Evolutionary conservation across 2,113 vertebrate species (phyloP).

Genomic region (Pelecanus crispus): DNA sequence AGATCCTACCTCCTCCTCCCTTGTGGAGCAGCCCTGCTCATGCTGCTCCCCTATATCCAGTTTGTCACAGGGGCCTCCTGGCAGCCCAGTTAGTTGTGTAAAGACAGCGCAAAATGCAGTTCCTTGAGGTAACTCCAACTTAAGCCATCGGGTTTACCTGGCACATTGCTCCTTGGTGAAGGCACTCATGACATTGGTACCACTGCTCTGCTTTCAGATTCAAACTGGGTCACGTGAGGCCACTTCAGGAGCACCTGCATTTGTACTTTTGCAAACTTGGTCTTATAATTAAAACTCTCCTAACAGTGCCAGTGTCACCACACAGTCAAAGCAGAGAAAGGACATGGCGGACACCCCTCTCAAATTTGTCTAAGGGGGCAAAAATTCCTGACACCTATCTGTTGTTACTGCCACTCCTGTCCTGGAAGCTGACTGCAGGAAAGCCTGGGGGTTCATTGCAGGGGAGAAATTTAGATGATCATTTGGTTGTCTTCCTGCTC

Average conservation of each 20-base stretch:
- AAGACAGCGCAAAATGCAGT: background rate
- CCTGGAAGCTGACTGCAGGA: background rate
- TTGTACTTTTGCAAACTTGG: background rate
- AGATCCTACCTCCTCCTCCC: background rate
- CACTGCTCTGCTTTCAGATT: background rate
- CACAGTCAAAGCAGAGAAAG: background rate
- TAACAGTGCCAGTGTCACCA: background rate
- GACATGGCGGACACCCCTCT: background rate
- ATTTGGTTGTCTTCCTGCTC: background rate
- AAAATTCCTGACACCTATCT: background rate
- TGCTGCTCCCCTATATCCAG: background rate
- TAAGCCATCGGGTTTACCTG: background rate
- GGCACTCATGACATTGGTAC: fast-evolving
- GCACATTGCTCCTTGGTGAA: background rate
- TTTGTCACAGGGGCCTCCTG: background rate
- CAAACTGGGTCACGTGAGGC: background rate
- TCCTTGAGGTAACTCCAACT: background rate
- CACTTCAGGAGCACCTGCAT: background rate
- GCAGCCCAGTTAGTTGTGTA: background rate
- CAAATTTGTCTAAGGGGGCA: background rate
- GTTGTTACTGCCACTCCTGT: background rate
- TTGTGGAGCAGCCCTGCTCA: background rate
- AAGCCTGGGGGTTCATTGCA: background rate
- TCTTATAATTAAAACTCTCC: background rate
- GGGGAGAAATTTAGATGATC: background rate